Base-by-base conservation (phyloP, 2,888 invertebrate genomes). In the Rhorus exstirpatorius region DNA sequence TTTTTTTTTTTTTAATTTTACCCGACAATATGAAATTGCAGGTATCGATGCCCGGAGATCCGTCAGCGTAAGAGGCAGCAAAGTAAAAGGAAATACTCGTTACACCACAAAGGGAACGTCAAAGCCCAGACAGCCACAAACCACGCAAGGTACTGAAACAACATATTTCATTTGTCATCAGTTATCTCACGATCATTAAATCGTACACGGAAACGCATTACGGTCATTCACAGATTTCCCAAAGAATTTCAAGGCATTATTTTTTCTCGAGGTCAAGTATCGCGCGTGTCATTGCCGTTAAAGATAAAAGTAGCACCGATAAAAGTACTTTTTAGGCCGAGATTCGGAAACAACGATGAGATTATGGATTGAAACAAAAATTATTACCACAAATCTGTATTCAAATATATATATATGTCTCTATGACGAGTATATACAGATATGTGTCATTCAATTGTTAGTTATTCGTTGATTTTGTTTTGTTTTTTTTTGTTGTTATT, bases 11-110 rank as follows among this genome's bases (percentile, higher is more conserved):
- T n/a, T n/a, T n/a, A n/a, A n/a, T 31, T 31, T 3, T 6, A 31
- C 2, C 2, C 31, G 6, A 31, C 2, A 31, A 31, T 31, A 31
- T 31, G 31, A 31, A 31, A 21, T 60, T 24, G 79, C 79, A 80
- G 86, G 86, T 41, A 85, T 83, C 72, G 88, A 89, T 21, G 87
- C 87, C 4, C 82, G 84, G 7, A 91, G 83, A 53, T 79, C 85
- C 14, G 72, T 80, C 46, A 53, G 89, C 19, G 77, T 86, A 76
- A 79, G 87, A 4, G 85, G 90, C n/a, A 79, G 83, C 38, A 55
- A 88, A 8, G 79, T 87, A 76, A 81, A 87, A 14, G 84, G 90
- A 63, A 84, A 86, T 19, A 86, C 84, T 10, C 84, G 86, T 38
- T 65, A 49, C 31, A 76, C 81, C 12, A 55, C 79, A n/a, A 85